phyloP scores from a whole-genome alignment of 2,888 invertebrate genomes.

The Ecliptopera silaceata region DNA sequence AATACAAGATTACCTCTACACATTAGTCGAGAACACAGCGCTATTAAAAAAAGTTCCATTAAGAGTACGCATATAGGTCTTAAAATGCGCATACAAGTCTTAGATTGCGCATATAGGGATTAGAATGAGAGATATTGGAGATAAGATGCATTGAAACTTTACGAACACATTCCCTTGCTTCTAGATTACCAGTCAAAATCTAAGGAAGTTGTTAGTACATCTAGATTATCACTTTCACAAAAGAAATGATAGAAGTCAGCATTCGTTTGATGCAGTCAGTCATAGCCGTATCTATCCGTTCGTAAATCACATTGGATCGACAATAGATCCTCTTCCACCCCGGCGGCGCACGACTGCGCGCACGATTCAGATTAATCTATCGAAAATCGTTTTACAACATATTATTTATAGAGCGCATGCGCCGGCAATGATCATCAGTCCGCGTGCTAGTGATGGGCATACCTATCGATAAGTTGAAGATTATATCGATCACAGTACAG shows the following conservation, averaged over 20 bases:
- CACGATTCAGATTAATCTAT: conserved; percentile 84
- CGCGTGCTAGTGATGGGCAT: conserved; percentile 73
- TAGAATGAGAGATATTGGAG: too few species aligned
- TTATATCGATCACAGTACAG: conserved; percentile 23
- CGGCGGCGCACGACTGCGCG: conserved; percentile 77
- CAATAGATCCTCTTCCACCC: conserved; percentile 75
- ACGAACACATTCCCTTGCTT: too few species aligned
- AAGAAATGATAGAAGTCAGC: conserved; percentile 9
- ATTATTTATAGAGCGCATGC: conserved; percentile 81
- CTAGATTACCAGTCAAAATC: too few species aligned
- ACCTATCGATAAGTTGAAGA: conserved; percentile 39
- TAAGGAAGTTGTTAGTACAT: too few species aligned
- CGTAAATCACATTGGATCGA: conserved; percentile 68
- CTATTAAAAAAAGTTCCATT: too few species aligned
- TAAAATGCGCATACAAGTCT: too few species aligned
- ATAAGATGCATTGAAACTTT: too few species aligned
- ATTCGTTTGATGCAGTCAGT: conserved; percentile 28
- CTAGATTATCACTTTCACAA: neutral
- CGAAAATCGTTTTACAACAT: conserved; percentile 84
- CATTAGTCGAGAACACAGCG: too few species aligned
- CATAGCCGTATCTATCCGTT: conserved; percentile 53
- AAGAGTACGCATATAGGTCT: too few species aligned
- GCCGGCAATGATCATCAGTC: conserved; percentile 82
- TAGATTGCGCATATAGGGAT: too few species aligned
- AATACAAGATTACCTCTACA: too few species aligned